phyloP scores from a whole-genome alignment of 2,888 invertebrate genomes.

The Tetramorium bicarinatum region DNA sequence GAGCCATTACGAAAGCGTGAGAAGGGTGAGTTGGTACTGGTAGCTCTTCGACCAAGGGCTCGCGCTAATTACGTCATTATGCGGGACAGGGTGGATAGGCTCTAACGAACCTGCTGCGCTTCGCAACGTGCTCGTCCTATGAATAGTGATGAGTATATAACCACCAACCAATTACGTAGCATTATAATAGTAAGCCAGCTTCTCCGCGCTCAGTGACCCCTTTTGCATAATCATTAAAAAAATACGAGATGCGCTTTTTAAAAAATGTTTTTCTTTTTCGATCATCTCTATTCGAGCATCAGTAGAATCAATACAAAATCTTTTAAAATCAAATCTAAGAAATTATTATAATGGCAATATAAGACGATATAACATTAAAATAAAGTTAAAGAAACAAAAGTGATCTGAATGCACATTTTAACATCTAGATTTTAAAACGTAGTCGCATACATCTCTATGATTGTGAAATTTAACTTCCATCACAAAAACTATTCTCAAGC shows the following conservation, averaged over 20 bases:
- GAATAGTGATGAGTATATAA: constrained; percentile 84
- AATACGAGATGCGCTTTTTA: constrained; percentile 40
- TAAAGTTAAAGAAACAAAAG: neutral
- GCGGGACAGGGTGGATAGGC: constrained; percentile 77
- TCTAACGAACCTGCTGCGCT: constrained; percentile 79
- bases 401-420: neutral
- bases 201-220: constrained; percentile 21
- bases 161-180: constrained; percentile 78
- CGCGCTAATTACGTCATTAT: constrained; percentile 84
- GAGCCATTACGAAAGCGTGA: constrained; percentile 77
- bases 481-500: neutral
- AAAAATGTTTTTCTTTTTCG: neutral
- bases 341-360: neutral
- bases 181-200: constrained; percentile 66
- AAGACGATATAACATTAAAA: neutral
- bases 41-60: constrained; percentile 74
- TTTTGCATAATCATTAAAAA: constrained; percentile 79
- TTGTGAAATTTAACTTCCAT: neutral
- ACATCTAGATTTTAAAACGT: neutral
- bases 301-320: neutral
- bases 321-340: neutral
- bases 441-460: neutral
- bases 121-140: constrained; percentile 78
- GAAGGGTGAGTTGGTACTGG: constrained; percentile 74
- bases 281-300: neutral